Evolutionary conservation across 2,888 invertebrate species (phyloP).

Genomic region (Dinocampus coccinellae): DNA sequence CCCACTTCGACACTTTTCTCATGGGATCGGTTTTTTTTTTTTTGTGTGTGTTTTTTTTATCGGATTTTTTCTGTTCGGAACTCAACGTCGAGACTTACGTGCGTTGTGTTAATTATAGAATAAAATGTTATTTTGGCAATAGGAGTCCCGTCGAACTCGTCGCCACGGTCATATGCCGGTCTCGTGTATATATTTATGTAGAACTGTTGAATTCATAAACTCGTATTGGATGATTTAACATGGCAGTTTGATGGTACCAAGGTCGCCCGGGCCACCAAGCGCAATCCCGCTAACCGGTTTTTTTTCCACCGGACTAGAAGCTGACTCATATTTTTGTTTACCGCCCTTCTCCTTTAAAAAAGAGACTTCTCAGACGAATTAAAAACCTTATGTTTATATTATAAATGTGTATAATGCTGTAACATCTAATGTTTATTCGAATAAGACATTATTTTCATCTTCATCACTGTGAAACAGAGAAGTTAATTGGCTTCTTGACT

Average conservation of each 20-base stretch:
- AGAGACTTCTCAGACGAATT: not conserved
- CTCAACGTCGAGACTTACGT: conserved; percentile 3
- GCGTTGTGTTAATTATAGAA: conserved; percentile 27
- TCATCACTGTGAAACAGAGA: not conserved
- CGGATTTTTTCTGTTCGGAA: conserved; percentile 14
- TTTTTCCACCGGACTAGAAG: conserved; percentile 14
- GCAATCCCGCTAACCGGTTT: conserved; percentile 15
- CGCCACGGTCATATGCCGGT: not conserved
- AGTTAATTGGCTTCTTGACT: conserved; percentile 1
- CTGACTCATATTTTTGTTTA: conserved; percentile 13
- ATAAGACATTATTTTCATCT: not conserved
- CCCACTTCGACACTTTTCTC: not conserved
- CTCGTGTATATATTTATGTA: not conserved
- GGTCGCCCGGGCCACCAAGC: conserved; percentile 7
- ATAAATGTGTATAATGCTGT: not conserved
- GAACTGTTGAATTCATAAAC: conserved; percentile 14
- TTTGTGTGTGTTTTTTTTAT: not conserved
- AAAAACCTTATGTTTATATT: too few relatives aligned
- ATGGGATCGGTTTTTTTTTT: conserved; percentile 10
- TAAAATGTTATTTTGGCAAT: conserved; percentile 13
- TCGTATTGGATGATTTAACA: conserved; percentile 17
- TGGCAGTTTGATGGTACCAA: conserved; percentile 22
- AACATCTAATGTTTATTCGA: not conserved
- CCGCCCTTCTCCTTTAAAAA: not conserved
- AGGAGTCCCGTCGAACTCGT: conserved; percentile 10